Conservation (phyloP, 2,797 vertebrate species). For the Leptoclinus maculatus region DNA sequence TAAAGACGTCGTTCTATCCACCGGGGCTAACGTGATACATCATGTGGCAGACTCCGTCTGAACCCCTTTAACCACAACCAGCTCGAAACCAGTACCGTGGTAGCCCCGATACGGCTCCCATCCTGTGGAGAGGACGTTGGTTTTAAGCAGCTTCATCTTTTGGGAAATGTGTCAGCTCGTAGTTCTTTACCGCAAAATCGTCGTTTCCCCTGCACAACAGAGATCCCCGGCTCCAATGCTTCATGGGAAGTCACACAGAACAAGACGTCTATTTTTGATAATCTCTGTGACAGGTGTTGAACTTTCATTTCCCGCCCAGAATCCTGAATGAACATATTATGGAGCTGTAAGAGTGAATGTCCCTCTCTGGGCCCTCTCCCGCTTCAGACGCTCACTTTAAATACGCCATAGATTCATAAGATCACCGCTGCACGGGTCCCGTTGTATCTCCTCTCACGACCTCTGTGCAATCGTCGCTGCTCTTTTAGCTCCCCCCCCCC, state of each 20-base stretch:
- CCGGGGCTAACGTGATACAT: slow-evolving; percentile 29
- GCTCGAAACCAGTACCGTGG: not conserved
- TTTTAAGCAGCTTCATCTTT: not conserved
- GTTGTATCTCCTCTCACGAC: slow-evolving; percentile 48
- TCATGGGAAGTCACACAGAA: not conserved
- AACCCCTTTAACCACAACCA: not conserved
- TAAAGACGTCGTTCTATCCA: slow-evolving; percentile 60
- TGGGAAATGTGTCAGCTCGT: not conserved
- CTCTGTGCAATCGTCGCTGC: slow-evolving; percentile 48
- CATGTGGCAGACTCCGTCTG: slow-evolving; percentile 13
- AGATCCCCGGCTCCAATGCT: not conserved
- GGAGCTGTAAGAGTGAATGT: slow-evolving; percentile 51
- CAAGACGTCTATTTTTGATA: slow-evolving; percentile 31
- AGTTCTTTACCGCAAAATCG: no score
- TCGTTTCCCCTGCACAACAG: no score
- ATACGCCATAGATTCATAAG: slow-evolving; percentile 40
- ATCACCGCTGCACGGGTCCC: slow-evolving; percentile 32
- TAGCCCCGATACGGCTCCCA: not conserved
- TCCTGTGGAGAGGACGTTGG: not conserved
- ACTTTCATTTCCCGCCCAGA: slow-evolving; percentile 41
- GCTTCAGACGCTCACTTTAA: slow-evolving; percentile 47
- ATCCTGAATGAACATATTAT: slow-evolving; percentile 9
- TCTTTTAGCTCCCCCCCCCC: slow-evolving; percentile 51
- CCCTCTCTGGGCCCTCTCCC: slow-evolving; percentile 26
- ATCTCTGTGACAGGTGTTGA: slow-evolving; percentile 16